phyloP scores from a whole-genome alignment of 2,113 vertebrate species.

The Porphyrio hochstetteri region DNA sequence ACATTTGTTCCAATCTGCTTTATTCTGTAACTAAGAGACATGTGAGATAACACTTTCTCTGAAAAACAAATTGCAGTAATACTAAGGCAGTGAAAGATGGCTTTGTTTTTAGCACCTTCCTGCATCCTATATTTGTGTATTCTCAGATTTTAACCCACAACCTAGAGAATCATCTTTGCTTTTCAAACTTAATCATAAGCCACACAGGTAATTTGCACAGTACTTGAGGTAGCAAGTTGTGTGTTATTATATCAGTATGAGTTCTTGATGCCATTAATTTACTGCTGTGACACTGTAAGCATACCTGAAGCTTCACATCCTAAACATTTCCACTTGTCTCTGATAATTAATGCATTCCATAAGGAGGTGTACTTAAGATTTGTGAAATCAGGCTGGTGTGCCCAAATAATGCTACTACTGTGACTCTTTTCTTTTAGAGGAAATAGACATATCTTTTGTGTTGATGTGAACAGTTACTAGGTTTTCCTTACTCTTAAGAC shows the following conservation, averaged over 20 bases:
- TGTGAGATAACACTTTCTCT: neutral
- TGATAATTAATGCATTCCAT: conserved; percentile 22
- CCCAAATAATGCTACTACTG: neutral
- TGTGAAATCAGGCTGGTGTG: neutral
- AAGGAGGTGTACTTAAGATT: neutral
- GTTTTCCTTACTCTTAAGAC: neutral
- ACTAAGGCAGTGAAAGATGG: neutral
- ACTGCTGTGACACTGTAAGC: conserved; percentile 30
- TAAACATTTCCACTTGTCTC: conserved; percentile 24
- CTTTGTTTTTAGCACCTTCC: neutral
- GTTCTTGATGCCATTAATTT: conserved; percentile 54
- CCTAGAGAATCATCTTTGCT: neutral
- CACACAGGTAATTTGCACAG: neutral
- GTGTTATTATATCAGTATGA: conserved; percentile 44
- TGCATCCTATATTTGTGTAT: neutral
- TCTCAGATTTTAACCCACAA: neutral
- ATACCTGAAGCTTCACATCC: neutral
- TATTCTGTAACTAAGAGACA: neutral
- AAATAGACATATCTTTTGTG: neutral
- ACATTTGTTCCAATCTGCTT: neutral
- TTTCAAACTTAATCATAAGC: conserved; percentile 10
- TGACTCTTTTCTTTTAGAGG: neutral
- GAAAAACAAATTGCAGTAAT: neutral
- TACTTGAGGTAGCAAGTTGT: conserved; percentile 20
- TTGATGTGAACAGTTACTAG: neutral